Percentiles rank a stretch among this genome's conserved stretches.
Conservation (phyloP, 2,113 vertebrate genomes). For the Sceloporus undulatus region DNA sequence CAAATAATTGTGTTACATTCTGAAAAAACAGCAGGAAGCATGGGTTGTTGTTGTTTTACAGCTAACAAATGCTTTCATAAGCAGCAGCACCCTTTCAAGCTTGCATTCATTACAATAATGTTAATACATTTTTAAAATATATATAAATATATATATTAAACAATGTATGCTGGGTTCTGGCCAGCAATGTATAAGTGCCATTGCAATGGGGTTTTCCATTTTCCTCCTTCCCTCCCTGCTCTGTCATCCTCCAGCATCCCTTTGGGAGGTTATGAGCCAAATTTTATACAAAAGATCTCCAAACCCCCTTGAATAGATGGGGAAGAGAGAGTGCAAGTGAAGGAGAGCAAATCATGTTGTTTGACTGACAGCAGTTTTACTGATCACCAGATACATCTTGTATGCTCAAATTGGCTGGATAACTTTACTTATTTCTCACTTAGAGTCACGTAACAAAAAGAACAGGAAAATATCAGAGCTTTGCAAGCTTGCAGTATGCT, state of each 20-base stretch:
- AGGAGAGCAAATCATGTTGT: neutral
- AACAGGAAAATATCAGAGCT: neutral
- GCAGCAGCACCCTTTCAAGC: neutral
- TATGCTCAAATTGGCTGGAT: neutral
- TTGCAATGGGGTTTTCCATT: neutral
- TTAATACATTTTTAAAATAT: neutral
- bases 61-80: neutral
- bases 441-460: neutral
- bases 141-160: neutral
- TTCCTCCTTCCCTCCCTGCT: neutral
- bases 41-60: neutral
- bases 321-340: neutral
- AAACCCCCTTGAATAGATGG: neutral
- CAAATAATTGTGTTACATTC: neutral
- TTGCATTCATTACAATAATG: neutral
- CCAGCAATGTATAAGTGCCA: neutral
- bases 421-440: neutral
- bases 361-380: neutral
- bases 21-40: neutral
- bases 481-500: neutral
- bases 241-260: too few relatives aligned
- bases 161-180: neutral
- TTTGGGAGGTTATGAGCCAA: neutral
- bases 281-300: neutral
- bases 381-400: neutral